Evolutionary conservation across 2,888 invertebrate genomes (phyloP).

Genomic region (Octodonta nipae): DNA sequence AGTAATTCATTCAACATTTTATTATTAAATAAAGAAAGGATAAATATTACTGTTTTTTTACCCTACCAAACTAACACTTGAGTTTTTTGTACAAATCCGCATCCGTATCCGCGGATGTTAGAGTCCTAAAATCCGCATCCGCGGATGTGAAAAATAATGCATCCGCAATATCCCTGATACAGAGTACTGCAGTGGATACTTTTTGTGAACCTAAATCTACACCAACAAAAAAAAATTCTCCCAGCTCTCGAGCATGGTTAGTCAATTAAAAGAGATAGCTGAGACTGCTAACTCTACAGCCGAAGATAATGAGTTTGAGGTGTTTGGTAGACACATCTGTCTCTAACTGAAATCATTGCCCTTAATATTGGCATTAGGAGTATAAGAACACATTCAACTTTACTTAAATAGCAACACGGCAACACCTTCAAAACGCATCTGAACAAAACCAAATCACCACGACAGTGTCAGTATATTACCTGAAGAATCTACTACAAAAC

Average conservation of each 20-base stretch:
- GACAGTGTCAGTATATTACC: too few relatives aligned
- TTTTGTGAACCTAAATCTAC: neutral
- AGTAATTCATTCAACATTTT: too few relatives aligned
- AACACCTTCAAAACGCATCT: neutral
- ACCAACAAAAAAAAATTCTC: slow-evolving; percentile 6
- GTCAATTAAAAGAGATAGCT: slow-evolving; percentile 19
- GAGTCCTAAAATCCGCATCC: too few relatives aligned
- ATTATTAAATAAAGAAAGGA: too few relatives aligned
- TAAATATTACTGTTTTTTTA: too few relatives aligned
- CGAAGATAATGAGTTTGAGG: slow-evolving; percentile 19
- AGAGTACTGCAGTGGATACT: too few relatives aligned
- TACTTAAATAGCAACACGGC: slow-evolving; percentile 2
- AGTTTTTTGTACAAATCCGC: too few relatives aligned
- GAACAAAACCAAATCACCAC: neutral
- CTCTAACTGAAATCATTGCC: slow-evolving; percentile 14
- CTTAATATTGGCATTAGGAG: slow-evolving; percentile 6
- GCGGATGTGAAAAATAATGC: too few relatives aligned
- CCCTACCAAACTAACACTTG: too few relatives aligned
- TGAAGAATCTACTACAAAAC: too few relatives aligned
- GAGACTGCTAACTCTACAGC: slow-evolving; percentile 19
- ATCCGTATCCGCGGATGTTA: too few relatives aligned
- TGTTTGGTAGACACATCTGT: slow-evolving; percentile 20
- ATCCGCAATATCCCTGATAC: too few relatives aligned
- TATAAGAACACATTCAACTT: slow-evolving; percentile 4
- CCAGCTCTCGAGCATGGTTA: slow-evolving; percentile 19